Conservation (phyloP, 2,113 vertebrate genomes). For the Podiceps cristatus region DNA sequence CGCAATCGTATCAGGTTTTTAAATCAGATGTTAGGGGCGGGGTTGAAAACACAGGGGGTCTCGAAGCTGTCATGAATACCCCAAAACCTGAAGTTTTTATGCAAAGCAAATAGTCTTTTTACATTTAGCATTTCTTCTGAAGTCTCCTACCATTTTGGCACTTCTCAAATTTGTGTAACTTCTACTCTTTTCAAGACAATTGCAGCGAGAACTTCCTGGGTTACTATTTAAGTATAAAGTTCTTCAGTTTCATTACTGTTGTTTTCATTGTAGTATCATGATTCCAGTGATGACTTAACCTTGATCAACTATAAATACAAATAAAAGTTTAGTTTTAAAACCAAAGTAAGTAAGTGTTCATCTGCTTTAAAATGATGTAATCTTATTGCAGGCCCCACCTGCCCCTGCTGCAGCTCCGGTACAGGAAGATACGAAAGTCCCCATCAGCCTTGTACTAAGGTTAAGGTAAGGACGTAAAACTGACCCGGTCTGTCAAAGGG, state of each 20-base stretch:
- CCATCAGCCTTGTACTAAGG: slow-evolving; percentile 94
- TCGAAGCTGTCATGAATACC: neutral
- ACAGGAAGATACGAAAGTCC: slow-evolving; percentile 79
- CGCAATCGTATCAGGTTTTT: neutral
- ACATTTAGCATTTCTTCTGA: neutral
- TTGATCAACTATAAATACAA: neutral
- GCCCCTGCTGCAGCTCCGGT: slow-evolving; percentile 63
- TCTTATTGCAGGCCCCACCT: slow-evolving; percentile 72
- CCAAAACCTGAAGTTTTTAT: neutral
- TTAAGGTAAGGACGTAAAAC: slow-evolving; percentile 84
- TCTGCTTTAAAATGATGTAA: neutral
- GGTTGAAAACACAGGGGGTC: neutral
- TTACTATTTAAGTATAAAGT: neutral
- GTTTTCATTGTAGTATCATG: neutral
- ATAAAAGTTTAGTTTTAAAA: neutral
- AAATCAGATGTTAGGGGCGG: neutral
- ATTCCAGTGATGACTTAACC: neutral
- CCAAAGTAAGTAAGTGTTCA: neutral
- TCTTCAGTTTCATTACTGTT: neutral
- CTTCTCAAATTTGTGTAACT: neutral
- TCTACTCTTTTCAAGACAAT: neutral
- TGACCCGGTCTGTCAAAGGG: neutral
- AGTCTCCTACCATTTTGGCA: neutral
- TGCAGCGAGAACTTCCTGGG: neutral
- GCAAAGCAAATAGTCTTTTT: neutral